These are phyloP conservation scores for Arion vulgaris DNA, from an alignment of 1,140 invertebrate genomes.

Conservation along the genomic window DNA sequence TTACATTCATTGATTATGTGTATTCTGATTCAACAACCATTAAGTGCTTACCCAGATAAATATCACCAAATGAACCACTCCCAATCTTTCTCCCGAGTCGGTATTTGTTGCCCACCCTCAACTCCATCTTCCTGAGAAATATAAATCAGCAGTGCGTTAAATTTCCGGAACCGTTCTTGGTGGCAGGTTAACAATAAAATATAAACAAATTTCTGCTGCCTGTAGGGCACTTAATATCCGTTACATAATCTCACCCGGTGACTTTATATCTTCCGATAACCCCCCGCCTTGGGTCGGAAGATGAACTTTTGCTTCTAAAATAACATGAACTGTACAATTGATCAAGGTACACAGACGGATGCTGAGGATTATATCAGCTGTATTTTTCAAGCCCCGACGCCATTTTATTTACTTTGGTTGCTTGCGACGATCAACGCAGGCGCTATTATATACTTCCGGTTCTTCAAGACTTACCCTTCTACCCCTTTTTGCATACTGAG, in stretches of 20 bases:
- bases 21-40: too few species aligned
- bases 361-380: slow-evolving; percentile 28
- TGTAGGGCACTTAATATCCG: not conserved
- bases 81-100: slow-evolving; percentile 97
- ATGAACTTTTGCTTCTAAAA: slow-evolving; percentile 5
- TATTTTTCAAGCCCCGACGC: slow-evolving; percentile 21
- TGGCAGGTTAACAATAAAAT: not conserved
- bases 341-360: slow-evolving; percentile 11
- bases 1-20: too few species aligned
- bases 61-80: slow-evolving; percentile 98
- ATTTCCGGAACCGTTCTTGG: not conserved
- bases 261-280: slow-evolving; percentile 8
- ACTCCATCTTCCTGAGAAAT: slow-evolving; percentile 82
- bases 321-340: slow-evolving; percentile 26
- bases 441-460: slow-evolving; percentile 29
- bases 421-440: slow-evolving; percentile 35
- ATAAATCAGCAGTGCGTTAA: not conserved
- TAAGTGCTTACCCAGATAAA: slow-evolving; percentile 91
- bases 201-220: not conserved
- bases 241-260: not conserved
- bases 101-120: slow-evolving; percentile 97
- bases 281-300: slow-evolving; percentile 39
- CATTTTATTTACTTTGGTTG: slow-evolving; percentile 42
- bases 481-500: not conserved
- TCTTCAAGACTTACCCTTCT: not conserved